Conservation (phyloP, 2,113 vertebrate genomes). For the Chloebia gouldiae region DNA sequence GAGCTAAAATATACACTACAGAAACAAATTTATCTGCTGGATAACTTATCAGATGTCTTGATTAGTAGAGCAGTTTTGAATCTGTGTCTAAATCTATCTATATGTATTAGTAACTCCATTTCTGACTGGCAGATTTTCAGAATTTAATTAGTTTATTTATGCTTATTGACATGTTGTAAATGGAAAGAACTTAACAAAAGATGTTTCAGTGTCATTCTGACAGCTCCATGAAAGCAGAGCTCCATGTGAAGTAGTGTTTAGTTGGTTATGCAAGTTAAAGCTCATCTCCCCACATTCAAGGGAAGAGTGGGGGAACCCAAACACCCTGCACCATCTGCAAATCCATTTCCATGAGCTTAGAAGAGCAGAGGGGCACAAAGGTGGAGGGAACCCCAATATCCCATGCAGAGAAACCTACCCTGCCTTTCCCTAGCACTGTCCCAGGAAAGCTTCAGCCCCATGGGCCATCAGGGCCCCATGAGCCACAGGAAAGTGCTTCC, state of each 20-base stretch:
- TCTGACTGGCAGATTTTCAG: not conserved
- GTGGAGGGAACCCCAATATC: not conserved
- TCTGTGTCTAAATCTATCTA: not conserved
- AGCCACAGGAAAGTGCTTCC: not conserved
- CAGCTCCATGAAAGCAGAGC: not conserved
- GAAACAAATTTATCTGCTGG: not conserved
- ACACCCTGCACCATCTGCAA: not conserved
- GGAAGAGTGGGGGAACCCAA: not conserved
- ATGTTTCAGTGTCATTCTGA: not conserved
- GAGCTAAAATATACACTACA: not conserved
- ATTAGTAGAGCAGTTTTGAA: not conserved
- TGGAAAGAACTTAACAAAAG: not conserved
- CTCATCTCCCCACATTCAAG: not conserved
- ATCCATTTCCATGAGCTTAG: not conserved
- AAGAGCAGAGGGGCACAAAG: not conserved
- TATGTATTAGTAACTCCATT: not conserved
- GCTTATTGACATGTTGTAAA: not conserved
- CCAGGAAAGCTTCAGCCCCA: not conserved
- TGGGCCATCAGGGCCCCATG: not conserved
- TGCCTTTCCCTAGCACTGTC: not conserved
- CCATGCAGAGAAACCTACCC: not conserved
- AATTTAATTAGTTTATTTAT: not conserved
- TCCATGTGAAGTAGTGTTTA: not conserved
- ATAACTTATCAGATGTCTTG: not conserved
- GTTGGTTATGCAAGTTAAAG: not conserved